phyloP scores from a whole-genome alignment of 2,113 vertebrate genomes.

The Perccottus glenii region DNA sequence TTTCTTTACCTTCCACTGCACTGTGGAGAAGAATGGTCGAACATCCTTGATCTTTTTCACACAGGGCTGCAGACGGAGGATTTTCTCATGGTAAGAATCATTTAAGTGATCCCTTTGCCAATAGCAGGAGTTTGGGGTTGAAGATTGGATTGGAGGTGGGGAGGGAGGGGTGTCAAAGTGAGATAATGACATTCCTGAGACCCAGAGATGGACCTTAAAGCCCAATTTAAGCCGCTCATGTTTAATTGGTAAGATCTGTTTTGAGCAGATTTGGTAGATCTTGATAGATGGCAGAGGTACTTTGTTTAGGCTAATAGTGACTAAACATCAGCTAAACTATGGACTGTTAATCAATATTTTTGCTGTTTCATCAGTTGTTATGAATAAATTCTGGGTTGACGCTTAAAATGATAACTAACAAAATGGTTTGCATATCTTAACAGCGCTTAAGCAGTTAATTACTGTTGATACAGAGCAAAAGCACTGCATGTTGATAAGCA shows the following conservation, averaged over 20 bases:
- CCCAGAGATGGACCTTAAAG: conserved; percentile 78
- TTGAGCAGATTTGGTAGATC: conserved; percentile 19
- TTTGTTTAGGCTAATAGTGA: not conserved
- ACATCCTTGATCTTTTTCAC: conserved; percentile 80
- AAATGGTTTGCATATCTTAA: not conserved
- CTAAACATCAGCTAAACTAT: not conserved
- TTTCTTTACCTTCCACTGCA: conserved; percentile 47
- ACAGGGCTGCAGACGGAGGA: conserved; percentile 65
- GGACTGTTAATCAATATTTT: too few relatives aligned
- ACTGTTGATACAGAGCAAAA: conserved; percentile 34
- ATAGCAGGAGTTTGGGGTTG: conserved; percentile 48
- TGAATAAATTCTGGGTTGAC: too few relatives aligned
- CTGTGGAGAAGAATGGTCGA: conserved; percentile 58
- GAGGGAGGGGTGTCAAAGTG: conserved; percentile 58
- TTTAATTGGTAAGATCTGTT: conserved; percentile 52
- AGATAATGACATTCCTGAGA: conserved; percentile 84
- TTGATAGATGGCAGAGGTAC: conserved; percentile 1
- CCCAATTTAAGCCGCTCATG: conserved; percentile 68
- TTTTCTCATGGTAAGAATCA: conserved; percentile 75
- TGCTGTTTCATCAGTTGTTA: too few relatives aligned
- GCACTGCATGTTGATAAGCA: conserved; percentile 26
- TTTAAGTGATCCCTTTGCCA: conserved; percentile 74
- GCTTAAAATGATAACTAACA: not conserved
- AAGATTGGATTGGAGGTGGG: conserved; percentile 47
- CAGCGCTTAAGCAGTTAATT: conserved; percentile 33